Evolutionary conservation across 2,113 vertebrate species (phyloP).

Genomic region (Myxocyprinus asiaticus): DNA sequence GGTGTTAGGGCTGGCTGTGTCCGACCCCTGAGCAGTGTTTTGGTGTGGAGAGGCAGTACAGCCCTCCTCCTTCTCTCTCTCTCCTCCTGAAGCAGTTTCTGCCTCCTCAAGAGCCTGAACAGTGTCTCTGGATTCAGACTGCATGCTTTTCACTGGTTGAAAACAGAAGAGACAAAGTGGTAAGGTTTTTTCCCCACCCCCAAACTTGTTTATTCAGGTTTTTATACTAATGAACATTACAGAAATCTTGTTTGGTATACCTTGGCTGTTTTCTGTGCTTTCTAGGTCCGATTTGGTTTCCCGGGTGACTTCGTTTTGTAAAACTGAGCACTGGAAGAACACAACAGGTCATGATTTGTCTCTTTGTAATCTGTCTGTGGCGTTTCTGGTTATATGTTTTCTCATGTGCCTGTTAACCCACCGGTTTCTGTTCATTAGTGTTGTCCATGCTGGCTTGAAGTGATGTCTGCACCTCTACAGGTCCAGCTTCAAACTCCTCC

Average conservation of each 20-base stretch:
- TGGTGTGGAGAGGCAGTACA: slow-evolving; percentile 52
- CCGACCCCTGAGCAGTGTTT: slow-evolving; percentile 76
- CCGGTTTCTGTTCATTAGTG: slow-evolving; percentile 41
- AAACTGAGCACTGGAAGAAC: slow-evolving; percentile 53
- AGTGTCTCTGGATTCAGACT: slow-evolving; percentile 44
- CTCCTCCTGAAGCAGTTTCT: slow-evolving; percentile 12
- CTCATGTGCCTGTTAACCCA: neutral
- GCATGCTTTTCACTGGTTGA: slow-evolving; percentile 39
- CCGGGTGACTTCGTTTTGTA: slow-evolving; percentile 16
- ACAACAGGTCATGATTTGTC: neutral
- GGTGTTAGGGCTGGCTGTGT: slow-evolving; percentile 86
- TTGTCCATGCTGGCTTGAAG: slow-evolving; percentile 84
- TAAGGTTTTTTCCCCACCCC: neutral
- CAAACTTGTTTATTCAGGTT: neutral
- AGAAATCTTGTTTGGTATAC: slow-evolving; percentile 50
- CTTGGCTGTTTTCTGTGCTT: slow-evolving; percentile 31
- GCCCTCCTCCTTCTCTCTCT: slow-evolving; percentile 56
- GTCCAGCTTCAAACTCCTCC: slow-evolving; percentile 90
- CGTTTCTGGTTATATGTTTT: neutral
- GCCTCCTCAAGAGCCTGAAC: slow-evolving; percentile 39
- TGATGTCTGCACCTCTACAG: slow-evolving; percentile 91
- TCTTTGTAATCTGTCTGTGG: neutral
- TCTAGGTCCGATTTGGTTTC: slow-evolving; percentile 52
- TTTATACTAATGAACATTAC: neutral
- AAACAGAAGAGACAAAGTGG: neutral